phyloP scores from a whole-genome alignment of 2,888 invertebrate species.

The Lithophane leautieri region DNA sequence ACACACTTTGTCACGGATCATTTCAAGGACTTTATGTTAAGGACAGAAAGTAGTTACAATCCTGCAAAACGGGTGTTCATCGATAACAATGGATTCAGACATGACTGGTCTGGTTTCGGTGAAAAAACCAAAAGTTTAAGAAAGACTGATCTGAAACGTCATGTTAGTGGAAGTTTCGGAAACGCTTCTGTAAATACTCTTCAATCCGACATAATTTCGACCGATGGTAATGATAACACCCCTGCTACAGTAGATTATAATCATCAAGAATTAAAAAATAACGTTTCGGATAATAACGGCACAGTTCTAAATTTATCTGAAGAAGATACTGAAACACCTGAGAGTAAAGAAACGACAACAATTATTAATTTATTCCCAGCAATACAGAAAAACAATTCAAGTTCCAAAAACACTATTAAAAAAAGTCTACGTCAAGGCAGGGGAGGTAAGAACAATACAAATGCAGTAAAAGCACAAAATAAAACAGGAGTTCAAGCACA shows the following conservation, averaged over 20 bases:
- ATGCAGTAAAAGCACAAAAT: no score
- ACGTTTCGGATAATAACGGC: background rate
- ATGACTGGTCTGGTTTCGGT: conserved; percentile 78
- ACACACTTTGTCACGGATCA: conserved; percentile 77
- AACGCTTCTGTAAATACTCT: background rate
- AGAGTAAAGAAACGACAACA: background rate
- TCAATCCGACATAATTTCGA: background rate
- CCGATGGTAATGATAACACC: background rate
- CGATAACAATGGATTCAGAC: conserved; percentile 80
- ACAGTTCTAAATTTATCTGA: background rate
- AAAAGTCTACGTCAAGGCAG: background rate
- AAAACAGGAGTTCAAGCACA: no score
- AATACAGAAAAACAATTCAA: conserved; percentile 9
- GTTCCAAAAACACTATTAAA: background rate
- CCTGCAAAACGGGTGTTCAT: conserved; percentile 70
- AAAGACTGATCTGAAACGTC: conserved; percentile 62
- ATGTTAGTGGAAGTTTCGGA: background rate
- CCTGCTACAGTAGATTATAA: background rate
- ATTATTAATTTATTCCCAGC: background rate
- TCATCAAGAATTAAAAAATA: background rate
- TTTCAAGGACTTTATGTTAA: conserved; percentile 75
- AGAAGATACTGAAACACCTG: background rate
- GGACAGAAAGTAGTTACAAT: conserved; percentile 55
- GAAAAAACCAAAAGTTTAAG: conserved; percentile 63
- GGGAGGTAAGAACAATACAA: no score